These are phyloP conservation scores for Crocidura indochinensis DNA, from an alignment of 2,797 vertebrate species.

Conservation along the genomic window DNA sequence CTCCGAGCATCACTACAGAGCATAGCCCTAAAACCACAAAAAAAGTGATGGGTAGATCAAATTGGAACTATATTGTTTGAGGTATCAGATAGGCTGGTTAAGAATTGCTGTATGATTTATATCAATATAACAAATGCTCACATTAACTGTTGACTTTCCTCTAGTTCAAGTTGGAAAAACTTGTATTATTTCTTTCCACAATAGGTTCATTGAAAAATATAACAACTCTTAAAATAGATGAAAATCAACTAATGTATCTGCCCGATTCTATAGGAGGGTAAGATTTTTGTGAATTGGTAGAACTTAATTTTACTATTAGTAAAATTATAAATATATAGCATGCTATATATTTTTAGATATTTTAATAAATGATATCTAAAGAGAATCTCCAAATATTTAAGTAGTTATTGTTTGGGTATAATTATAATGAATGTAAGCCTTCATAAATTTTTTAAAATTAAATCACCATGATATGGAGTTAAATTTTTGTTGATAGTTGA, in stretches of 20 bases:
- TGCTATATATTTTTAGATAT: background rate
- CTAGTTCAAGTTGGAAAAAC: conserved; percentile 64
- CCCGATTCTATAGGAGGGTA: conserved; percentile 98
- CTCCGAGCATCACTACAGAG: no score
- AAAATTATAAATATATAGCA: background rate
- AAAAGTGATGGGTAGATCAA: background rate
- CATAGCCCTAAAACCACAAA: no score
- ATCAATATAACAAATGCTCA: conserved; percentile 48
- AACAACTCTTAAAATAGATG: conserved; percentile 98
- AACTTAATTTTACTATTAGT: conserved; percentile 42
- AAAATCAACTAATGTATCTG: conserved; percentile 98
- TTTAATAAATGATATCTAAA: conserved; percentile 42
- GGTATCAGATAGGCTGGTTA: conserved; percentile 2
- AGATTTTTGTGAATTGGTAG: conserved; percentile 81
- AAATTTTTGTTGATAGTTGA: no score
- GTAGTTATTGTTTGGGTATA: conserved; percentile 16
- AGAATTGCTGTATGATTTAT: conserved; percentile 61
- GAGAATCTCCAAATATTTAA: conserved; percentile 39
- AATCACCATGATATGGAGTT: no score
- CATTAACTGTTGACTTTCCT: conserved; percentile 54
- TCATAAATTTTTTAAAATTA: no score
- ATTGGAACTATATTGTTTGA: conserved; percentile 38
- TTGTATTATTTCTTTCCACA: conserved; percentile 79
- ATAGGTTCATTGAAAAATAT: conserved; percentile 97
- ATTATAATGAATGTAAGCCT: background rate